Base-by-base conservation (phyloP, 23 tunicate species). In the Ciona savignyi region DNA sequence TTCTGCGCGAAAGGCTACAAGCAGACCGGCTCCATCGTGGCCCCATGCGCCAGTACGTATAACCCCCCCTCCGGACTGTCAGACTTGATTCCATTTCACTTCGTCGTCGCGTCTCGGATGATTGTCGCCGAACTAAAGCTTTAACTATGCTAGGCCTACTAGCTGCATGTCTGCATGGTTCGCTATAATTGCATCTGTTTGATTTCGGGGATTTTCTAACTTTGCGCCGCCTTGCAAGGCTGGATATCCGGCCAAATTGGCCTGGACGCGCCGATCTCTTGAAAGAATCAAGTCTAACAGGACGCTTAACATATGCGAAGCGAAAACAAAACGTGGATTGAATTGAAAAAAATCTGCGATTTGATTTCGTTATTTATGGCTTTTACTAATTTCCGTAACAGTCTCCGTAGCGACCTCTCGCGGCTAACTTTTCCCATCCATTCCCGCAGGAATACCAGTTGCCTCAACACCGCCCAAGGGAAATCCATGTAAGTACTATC, bases 1-100 rank as follows among this genome's bases (percentile, higher is more conserved):
- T 73, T 70, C n/a, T 88, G 95, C 66, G 79, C 75, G 34, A 77
- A 76, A 21, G 95, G 95, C 62, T 88, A 66, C 65, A 63, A 70
- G 49, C 92, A 85, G 67, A 85, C 84, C 35, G 34, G 49, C 6
- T 85, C 92, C 3, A 70, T 65, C 35, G 56, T 78, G 20, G 84
- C 80, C 22, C 92, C 92, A 1, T 85, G 92, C 33, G 72, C 49
- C 24, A 61, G 26, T 77, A n/a, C 24, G 26, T n/a, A 63, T 23
- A 80, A 78, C 28, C 22, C 28, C 22, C 4, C 15, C 4, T 4
- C 26, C 23, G 15, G 56, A 15, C 56, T 42, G 56, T 42, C 9
- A 15, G 56, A 42, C 56, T 42, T 42, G 56, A 42, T 42, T 42
- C 56, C 15, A 9, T 42, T 42, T 6, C 11, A 15, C 56, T 42